A percentile compares a stretch with the other conserved stretches of the same genome.
These are phyloP conservation scores for Telmatochromis brichardi DNA, from an alignment of 2,113 vertebrate species.

Conservation along the genomic window DNA sequence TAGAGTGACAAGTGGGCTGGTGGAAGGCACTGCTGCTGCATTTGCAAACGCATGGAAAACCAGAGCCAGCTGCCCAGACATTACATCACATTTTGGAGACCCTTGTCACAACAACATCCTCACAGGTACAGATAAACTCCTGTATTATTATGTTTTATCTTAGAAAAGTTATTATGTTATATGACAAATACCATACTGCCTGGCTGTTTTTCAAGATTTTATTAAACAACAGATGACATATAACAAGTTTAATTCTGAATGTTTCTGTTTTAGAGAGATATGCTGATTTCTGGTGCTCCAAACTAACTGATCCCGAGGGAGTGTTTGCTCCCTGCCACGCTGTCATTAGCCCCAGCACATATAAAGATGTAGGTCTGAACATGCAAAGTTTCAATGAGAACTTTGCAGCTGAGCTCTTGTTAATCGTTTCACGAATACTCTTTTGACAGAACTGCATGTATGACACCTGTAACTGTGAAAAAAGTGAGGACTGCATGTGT, in stretches of 20 bases:
- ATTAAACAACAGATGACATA: background rate
- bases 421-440: background rate
- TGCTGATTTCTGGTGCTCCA: slow-evolving; percentile 83
- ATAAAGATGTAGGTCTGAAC: slow-evolving; percentile 72
- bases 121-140: slow-evolving; percentile 70
- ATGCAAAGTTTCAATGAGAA: background rate
- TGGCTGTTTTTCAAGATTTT: background rate
- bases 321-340: slow-evolving; percentile 81
- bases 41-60: slow-evolving; percentile 83
- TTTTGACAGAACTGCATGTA: slow-evolving; percentile 83
- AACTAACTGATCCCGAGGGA: slow-evolving; percentile 64
- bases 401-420: background rate
- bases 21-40: slow-evolving; percentile 80
- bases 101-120: slow-evolving; percentile 82
- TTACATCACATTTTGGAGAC: slow-evolving; percentile 70
- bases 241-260: background rate
- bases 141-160: background rate
- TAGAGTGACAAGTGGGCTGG: slow-evolving; percentile 74
- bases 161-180: background rate
- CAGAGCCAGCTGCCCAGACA: slow-evolving; percentile 70
- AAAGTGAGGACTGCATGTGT: slow-evolving; percentile 85
- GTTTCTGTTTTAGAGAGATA: slow-evolving; percentile 73
- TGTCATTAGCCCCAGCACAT: slow-evolving; percentile 70
- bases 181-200: background rate
- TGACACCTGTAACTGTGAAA: slow-evolving; percentile 88